Evolutionary conservation across 1,140 invertebrate species (phyloP).

Genomic region (Kradibia gibbosae): DNA sequence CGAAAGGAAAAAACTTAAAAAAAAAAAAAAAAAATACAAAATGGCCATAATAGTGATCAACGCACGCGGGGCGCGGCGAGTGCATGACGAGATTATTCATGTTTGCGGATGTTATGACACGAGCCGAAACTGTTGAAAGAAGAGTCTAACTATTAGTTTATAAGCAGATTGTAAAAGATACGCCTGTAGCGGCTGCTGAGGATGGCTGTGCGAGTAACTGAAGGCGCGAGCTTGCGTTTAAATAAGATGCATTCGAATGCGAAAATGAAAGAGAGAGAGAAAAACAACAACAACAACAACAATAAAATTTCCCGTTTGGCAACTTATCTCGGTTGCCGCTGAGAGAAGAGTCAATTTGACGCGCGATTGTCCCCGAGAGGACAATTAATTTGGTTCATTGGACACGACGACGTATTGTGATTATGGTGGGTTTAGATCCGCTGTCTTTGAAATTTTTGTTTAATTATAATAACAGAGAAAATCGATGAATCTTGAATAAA

Average conservation of each 20-base stretch:
- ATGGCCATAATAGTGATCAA: slow-evolving; percentile 63
- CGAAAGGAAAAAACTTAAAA: slow-evolving; percentile 13
- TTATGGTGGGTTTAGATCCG: too few species aligned
- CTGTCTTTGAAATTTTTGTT: too few species aligned
- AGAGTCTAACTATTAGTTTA: slow-evolving; percentile 59
- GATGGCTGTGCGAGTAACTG: slow-evolving; percentile 22
- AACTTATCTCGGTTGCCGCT: slow-evolving; percentile 9
- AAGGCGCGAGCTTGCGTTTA: neutral
- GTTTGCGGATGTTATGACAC: slow-evolving; percentile 18
- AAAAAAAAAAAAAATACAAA: slow-evolving; percentile 38
- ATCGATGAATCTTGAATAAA: neutral
- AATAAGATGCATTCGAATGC: slow-evolving; percentile 6
- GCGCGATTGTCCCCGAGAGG: too few species aligned
- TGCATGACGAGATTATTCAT: slow-evolving; percentile 15
- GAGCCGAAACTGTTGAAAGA: slow-evolving; percentile 44
- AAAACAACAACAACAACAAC: neutral
- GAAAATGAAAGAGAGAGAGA: neutral
- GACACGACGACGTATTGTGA: too few species aligned
- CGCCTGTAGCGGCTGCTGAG: slow-evolving; percentile 11
- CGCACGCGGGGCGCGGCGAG: slow-evolving; percentile 31
- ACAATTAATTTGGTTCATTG: too few species aligned
- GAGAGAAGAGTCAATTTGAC: too few species aligned
- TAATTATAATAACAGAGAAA: too few species aligned
- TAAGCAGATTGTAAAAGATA: slow-evolving; percentile 52
- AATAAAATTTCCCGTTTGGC: slow-evolving; percentile 4